Base-by-base conservation (phyloP, 2,797 vertebrate genomes). In the Tapera naevia region DNA sequence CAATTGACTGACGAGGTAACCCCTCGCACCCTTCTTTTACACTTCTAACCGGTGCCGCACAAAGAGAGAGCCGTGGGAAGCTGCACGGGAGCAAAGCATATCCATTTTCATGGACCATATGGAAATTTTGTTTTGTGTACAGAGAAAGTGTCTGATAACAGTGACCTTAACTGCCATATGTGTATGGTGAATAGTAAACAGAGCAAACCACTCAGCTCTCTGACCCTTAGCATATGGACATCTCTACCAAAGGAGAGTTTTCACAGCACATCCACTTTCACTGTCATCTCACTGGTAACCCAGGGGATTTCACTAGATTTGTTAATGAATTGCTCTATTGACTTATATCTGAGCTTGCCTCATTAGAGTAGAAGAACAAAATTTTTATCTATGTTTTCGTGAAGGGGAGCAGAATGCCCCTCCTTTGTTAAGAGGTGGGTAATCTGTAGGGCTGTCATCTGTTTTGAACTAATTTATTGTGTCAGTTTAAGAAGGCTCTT, bases 311-410 rank as follows among this genome's bases (percentile, higher is more conserved):
- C 96, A 96, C 98, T 98, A 99, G 98, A 99, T 99, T 99, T 99
- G 99, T 99, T 99, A 99, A 99, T 99, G 99, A 99, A 99, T 99
- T 99, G 99, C 98, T 99, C 99, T 99, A 99, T 99, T 99, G 99
- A 99, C 99, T 99, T 98, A 98, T 98, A 99, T 99, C 98, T 98
- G 99, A 97, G 98, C 98, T 98, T 98, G 98, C 98, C 98, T 99
- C 99, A 99, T 99, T 99, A 99, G 98, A 98, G 98, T 98, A 98
- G 98, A 98, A 98, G 98, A 98, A 98, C 98, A 95, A 97, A 98
- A 98, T 98, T 97, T 98, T 98, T 98, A 98, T 98, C 98, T 98
- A 83, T 97, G 98, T 97, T 98, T 98, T 97, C 81, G 51, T 95
- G 97, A 98, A 98, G 97, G 97, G 96, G 96, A 96, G 96, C 97